These are phyloP conservation scores for Salvelinus namaycush DNA, from an alignment of 2,113 vertebrate species.

Conservation along the genomic window DNA sequence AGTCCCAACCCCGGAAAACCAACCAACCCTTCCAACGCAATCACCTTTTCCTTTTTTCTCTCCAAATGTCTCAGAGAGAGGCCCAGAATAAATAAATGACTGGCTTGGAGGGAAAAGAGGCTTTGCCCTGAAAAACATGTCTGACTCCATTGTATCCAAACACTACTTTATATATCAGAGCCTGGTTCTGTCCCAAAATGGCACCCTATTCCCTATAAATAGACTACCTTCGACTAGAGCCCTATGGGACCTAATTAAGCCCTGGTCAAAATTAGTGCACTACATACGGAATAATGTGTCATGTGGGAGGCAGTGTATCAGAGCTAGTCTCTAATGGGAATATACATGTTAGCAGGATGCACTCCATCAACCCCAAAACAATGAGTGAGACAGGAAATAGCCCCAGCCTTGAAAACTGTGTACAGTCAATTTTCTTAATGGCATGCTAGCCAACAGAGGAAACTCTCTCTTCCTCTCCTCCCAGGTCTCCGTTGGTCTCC, in stretches of 20 bases:
- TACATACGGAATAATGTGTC: not conserved
- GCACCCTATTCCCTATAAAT: no score
- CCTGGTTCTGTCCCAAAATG: no score
- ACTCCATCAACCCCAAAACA: slow-evolving; percentile 84
- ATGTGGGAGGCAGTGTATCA: no score
- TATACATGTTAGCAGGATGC: slow-evolving; percentile 83
- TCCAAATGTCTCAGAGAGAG: slow-evolving; percentile 13
- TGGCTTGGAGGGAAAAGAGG: slow-evolving; percentile 6
- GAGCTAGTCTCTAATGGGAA: slow-evolving; percentile 72
- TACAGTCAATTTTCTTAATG: slow-evolving; percentile 72
- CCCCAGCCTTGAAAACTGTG: slow-evolving; percentile 75
- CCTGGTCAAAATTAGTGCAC: not conserved
- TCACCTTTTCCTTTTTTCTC: slow-evolving; percentile 14
- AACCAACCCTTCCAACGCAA: not conserved
- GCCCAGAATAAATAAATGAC: slow-evolving; percentile 29
- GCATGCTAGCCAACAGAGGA: slow-evolving; percentile 47
- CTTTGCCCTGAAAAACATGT: slow-evolving; percentile 20
- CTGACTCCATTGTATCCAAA: slow-evolving; percentile 57
- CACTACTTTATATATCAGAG: no score
- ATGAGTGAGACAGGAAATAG: slow-evolving; percentile 77
- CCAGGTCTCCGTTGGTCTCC: slow-evolving; percentile 6
- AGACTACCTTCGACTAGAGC: no score
- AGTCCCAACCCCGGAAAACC: not conserved
- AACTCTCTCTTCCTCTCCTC: slow-evolving; percentile 23
- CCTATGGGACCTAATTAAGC: no score